Evolutionary conservation across 2,113 vertebrate genomes (phyloP).

Genomic region (Pimephales promelas): DNA sequence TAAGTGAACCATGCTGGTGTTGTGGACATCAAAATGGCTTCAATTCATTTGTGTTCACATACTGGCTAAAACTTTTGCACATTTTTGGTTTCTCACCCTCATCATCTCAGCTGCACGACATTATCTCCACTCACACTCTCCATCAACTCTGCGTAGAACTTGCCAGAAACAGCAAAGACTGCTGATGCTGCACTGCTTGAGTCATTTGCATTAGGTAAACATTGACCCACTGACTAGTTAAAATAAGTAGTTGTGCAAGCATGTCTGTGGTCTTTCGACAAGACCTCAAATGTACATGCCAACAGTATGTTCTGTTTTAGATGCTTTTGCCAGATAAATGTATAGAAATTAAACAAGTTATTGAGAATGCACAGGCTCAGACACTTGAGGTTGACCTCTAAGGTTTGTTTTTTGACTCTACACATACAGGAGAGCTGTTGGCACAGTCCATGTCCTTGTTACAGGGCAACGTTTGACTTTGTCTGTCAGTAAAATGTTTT

Average conservation of each 20-base stretch:
- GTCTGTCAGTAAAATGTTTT: background rate
- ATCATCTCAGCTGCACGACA: background rate
- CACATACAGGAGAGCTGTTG: constrained; percentile 37
- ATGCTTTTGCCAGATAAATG: constrained; percentile 37
- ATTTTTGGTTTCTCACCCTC: background rate
- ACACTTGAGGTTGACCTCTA: constrained; percentile 42
- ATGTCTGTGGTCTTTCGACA: constrained; percentile 36
- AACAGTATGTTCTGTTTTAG: constrained; percentile 48
- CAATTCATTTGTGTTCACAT: background rate
- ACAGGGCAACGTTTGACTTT: constrained; percentile 11
- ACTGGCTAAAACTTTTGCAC: background rate
- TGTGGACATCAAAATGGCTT: too few relatives aligned
- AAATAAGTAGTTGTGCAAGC: constrained; percentile 21
- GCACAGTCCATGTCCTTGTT: constrained; percentile 26
- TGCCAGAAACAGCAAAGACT: constrained; percentile 35
- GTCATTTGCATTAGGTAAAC: constrained; percentile 37
- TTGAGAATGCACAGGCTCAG: constrained; percentile 41
- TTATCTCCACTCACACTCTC: background rate
- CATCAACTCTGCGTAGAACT: background rate
- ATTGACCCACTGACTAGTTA: background rate
- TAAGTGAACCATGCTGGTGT: too few relatives aligned
- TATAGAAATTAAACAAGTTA: constrained; percentile 26
- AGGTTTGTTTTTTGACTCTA: constrained; percentile 49
- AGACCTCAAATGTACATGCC: constrained; percentile 9
- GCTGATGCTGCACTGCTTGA: background rate